Percentiles rank a stretch among this genome's conserved stretches.
phyloP scores from a whole-genome alignment of 2,113 vertebrate species.

The Aplodontia rufa region DNA sequence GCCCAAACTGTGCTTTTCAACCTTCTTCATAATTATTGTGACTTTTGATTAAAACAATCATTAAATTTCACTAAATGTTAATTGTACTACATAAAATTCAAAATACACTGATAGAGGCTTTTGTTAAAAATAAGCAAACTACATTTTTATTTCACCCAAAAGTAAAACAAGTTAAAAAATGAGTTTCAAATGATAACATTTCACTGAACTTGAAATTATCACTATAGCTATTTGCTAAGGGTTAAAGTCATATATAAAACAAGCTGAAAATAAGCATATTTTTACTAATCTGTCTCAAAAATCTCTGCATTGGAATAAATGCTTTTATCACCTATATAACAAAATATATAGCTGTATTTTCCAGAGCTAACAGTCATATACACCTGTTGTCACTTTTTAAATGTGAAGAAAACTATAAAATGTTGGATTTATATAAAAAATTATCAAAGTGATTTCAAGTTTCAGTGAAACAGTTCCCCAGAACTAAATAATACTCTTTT shows the following conservation, averaged over 20 bases:
- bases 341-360: not conserved
- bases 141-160: not conserved
- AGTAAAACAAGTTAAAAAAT: conserved; percentile 5
- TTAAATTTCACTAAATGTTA: not conserved
- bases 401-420: not conserved
- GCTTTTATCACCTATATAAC: not conserved
- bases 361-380: not conserved
- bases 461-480: not conserved
- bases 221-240: not conserved
- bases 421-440: conserved; percentile 30
- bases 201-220: not conserved
- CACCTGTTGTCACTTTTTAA: not conserved
- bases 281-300: not conserved
- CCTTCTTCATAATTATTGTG: not conserved
- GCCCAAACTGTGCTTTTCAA: not conserved
- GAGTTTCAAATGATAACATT: not conserved
- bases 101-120: not conserved
- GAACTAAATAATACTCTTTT: not conserved
- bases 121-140: not conserved
- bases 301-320: not conserved
- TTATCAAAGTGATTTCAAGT: not conserved
- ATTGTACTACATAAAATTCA: not conserved
- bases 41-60: not conserved
- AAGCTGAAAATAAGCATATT: not conserved
- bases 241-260: not conserved